Evolutionary conservation across 2,888 invertebrate genomes (phyloP).

Genomic region (Xylota segnis): DNA sequence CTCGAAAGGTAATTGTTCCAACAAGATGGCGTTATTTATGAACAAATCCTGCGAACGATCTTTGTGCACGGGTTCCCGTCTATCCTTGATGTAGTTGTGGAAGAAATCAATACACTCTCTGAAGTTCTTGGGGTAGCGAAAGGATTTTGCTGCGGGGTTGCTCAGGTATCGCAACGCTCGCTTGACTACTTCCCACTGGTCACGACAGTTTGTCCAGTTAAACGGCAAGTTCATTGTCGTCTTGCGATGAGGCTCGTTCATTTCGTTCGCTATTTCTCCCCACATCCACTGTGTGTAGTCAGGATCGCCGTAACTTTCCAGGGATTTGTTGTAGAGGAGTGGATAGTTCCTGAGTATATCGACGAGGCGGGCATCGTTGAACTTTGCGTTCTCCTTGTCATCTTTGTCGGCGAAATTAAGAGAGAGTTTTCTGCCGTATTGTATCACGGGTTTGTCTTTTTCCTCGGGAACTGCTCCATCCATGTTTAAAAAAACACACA

Average conservation of each 20-base stretch:
- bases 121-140: constrained; percentile 63
- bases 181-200: constrained; percentile 63
- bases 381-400: constrained; percentile 66
- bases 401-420: constrained; percentile 65
- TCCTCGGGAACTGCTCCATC: background rate
- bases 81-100: constrained; percentile 63
- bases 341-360: constrained; percentile 65
- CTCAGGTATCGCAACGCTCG: constrained; percentile 53
- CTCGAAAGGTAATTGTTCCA: constrained; percentile 60
- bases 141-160: constrained; percentile 63
- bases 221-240: constrained; percentile 60
- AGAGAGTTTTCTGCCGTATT: constrained; percentile 31
- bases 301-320: constrained; percentile 67
- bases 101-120: constrained; percentile 66
- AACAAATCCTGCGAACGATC: constrained; percentile 57
- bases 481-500: constrained; percentile 24
- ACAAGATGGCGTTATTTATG: background rate
- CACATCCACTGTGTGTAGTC: constrained; percentile 72
- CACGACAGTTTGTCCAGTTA: constrained; percentile 51
- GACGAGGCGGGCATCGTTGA: constrained; percentile 64
- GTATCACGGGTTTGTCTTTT: background rate
- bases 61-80: constrained; percentile 32
- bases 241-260: constrained; percentile 66
- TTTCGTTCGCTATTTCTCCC: constrained; percentile 68
- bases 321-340: constrained; percentile 61